These are phyloP conservation scores for Triplophysa bombifrons DNA, from an alignment of 2,797 vertebrate genomes.

Conservation along the genomic window DNA sequence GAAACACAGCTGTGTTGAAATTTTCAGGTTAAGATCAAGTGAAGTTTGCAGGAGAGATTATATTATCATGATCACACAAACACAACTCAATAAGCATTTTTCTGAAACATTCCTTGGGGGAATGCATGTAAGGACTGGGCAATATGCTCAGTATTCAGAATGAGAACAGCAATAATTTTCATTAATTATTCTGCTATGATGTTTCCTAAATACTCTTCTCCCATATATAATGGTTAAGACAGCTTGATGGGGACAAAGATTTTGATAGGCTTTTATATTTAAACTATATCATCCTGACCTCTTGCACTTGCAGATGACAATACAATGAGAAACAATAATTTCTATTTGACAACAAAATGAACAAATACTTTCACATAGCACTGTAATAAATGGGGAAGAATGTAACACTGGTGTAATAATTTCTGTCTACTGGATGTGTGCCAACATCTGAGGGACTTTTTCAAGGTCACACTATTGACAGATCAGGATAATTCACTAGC, in stretches of 20 bases:
- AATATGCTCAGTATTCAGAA: no score
- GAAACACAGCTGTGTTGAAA: background rate
- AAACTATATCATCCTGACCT: background rate
- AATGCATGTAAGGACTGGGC: background rate
- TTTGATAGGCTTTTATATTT: no score
- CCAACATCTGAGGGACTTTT: background rate
- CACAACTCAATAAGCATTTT: conserved; percentile 13
- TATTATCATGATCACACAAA: background rate
- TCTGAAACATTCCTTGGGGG: background rate
- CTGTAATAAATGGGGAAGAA: background rate
- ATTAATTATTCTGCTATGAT: no score
- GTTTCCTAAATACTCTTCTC: no score
- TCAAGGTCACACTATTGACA: background rate
- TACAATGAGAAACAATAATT: background rate
- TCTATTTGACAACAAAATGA: background rate
- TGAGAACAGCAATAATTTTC: no score
- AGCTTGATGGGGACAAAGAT: no score
- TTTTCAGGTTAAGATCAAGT: background rate
- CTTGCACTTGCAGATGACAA: background rate
- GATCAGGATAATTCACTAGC: background rate
- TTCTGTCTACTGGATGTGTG: background rate
- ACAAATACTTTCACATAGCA: background rate
- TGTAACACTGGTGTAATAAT: background rate
- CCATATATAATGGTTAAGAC: no score
- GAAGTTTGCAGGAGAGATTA: background rate